Conservation (phyloP, 2,113 vertebrate species). For the Cervus canadensis region DNA sequence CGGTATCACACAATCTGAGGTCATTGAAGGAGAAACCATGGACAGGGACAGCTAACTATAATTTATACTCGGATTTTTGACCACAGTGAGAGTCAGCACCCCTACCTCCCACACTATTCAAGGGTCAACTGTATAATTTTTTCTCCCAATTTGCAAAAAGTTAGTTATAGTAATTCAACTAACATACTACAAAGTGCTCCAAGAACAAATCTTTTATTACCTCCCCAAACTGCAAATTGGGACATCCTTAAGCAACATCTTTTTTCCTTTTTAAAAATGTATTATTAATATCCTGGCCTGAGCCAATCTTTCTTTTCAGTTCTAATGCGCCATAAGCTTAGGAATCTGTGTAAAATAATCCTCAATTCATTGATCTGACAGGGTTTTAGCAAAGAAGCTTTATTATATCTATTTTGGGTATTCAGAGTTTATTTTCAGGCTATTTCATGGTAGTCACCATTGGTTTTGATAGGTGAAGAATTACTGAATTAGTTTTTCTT, state of each 20-base stretch:
- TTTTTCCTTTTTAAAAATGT: background rate
- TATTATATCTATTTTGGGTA: background rate
- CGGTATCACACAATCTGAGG: background rate
- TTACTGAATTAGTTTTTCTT: background rate
- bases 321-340: background rate
- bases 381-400: background rate
- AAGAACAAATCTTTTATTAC: conserved; percentile 5
- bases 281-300: background rate
- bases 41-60: background rate
- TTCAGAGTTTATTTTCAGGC: background rate
- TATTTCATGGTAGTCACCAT: background rate
- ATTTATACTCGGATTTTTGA: background rate
- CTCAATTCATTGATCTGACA: background rate
- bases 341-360: background rate
- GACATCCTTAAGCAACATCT: background rate
- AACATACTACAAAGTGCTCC: background rate
- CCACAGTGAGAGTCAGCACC: background rate
- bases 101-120: background rate
- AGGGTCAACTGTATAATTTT: background rate
- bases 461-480: background rate
- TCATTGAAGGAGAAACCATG: background rate
- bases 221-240: background rate
- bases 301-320: background rate
- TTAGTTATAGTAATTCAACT: background rate
- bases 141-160: conserved; percentile 10